These are phyloP conservation scores for Metopia argyrocephala DNA, from an alignment of 2,888 invertebrate genomes.

Conservation along the genomic window DNA sequence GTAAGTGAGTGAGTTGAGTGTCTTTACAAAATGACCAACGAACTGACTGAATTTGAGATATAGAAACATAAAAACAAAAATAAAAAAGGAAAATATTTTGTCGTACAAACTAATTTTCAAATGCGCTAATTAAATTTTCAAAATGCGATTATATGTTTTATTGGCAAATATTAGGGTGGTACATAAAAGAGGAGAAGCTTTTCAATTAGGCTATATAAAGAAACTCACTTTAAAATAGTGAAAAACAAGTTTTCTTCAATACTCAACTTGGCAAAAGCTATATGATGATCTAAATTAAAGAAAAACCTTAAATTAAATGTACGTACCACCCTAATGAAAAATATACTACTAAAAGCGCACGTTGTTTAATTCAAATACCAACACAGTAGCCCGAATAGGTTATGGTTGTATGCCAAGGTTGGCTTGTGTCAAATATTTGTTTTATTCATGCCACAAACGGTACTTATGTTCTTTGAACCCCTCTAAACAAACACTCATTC, in stretches of 20 bases:
- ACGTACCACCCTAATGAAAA: not conserved
- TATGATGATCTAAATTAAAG: no score
- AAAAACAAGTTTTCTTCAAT: no score
- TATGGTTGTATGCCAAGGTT: constrained; percentile 15
- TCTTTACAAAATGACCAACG: constrained; percentile 16
- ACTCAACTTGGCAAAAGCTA: no score
- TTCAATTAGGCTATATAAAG: no score
- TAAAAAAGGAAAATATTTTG: constrained; percentile 45
- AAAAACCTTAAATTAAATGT: no score
- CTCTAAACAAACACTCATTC: constrained; percentile 1
- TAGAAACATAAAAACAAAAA: constrained; percentile 8
- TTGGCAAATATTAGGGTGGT: constrained; percentile 4
- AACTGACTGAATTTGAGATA: not conserved
- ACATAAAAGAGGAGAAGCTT: no score
- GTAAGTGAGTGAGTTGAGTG: not conserved
- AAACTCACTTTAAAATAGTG: no score
- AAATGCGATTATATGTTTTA: constrained; percentile 37
- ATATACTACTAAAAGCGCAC: constrained; percentile 10
- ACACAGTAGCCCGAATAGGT: not conserved
- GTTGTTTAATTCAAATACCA: constrained; percentile 16
- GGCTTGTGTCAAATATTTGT: constrained; percentile 45
- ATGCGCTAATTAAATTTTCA: constrained; percentile 58
- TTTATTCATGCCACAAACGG: constrained; percentile 8
- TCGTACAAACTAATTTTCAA: constrained; percentile 54
- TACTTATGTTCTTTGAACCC: not conserved